Evolutionary conservation across 2,113 vertebrate genomes (phyloP).

Genomic region (Macroglossus sobrinus): DNA sequence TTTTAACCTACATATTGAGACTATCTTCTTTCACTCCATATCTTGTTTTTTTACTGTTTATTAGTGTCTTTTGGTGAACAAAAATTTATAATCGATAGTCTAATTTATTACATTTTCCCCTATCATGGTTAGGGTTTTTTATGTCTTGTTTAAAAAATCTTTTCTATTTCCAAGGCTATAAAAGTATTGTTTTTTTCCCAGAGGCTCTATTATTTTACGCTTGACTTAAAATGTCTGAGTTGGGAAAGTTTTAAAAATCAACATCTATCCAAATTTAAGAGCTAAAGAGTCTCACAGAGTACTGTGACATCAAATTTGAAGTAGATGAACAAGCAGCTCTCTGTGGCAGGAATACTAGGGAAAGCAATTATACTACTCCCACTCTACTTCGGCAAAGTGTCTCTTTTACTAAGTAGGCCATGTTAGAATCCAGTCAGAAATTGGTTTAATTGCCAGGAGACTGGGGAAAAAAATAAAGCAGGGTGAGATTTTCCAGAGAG

Average conservation of each 20-base stretch:
- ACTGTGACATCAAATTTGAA: not conserved
- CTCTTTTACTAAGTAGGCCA: constrained; percentile 8
- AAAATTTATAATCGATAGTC: not conserved
- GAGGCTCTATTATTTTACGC: not conserved
- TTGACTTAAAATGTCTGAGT: not conserved
- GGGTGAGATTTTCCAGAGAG: not conserved
- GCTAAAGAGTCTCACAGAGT: not conserved
- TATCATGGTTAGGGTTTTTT: not conserved
- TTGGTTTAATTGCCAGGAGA: not conserved
- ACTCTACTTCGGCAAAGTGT: not conserved
- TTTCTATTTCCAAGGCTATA: not conserved
- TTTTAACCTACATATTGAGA: not conserved
- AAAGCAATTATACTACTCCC: constrained; percentile 1
- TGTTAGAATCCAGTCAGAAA: not conserved
- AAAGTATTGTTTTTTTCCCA: constrained; percentile 1
- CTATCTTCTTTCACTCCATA: not conserved
- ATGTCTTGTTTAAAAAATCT: not conserved
- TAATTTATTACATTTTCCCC: not conserved
- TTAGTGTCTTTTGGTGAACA: not conserved
- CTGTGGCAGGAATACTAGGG: not conserved
- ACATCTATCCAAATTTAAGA: not conserved
- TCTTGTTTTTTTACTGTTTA: not conserved
- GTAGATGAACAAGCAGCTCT: not conserved
- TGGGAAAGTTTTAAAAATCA: constrained; percentile 18
- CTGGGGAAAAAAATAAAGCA: not conserved